These are phyloP conservation scores for Macaria notata DNA, from an alignment of 2,888 invertebrate species.

Conservation along the genomic window DNA sequence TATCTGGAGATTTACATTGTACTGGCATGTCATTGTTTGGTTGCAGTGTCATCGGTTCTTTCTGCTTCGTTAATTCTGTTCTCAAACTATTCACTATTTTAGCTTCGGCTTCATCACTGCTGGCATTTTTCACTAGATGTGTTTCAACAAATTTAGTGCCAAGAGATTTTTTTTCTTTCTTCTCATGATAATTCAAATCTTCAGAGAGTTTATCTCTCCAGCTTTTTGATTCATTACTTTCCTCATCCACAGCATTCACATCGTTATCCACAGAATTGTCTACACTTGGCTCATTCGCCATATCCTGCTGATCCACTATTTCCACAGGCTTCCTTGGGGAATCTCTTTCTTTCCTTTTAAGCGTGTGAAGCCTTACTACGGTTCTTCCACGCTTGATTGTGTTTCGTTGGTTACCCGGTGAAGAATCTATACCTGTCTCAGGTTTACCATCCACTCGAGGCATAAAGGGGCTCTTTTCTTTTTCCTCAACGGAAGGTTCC, in stretches of 20 bases:
- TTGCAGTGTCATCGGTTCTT: constrained; percentile 31
- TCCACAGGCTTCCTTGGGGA: constrained; percentile 66
- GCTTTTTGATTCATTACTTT: constrained; percentile 38
- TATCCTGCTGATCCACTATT: constrained; percentile 36
- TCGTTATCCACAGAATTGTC: constrained; percentile 21
- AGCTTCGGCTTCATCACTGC: constrained; percentile 50
- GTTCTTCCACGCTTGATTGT: constrained; percentile 88
- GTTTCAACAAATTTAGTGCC: constrained; percentile 90
- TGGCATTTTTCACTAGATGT: constrained; percentile 84
- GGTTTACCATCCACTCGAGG: constrained; percentile 73
- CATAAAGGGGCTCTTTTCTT: constrained; percentile 68
- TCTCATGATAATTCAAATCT: constrained; percentile 75
- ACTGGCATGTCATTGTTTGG: constrained; percentile 24
- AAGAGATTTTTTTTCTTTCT: constrained; percentile 84
- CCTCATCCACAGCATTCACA: constrained; percentile 23
- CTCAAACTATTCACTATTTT: constrained; percentile 26
- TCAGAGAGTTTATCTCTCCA: constrained; percentile 86
- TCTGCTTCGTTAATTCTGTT: constrained; percentile 28
- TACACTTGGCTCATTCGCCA: constrained; percentile 15
- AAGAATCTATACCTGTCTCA: constrained; percentile 68
- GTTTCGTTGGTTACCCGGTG: constrained; percentile 67
- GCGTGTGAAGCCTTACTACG: constrained; percentile 88
- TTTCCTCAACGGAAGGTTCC: constrained; percentile 50
- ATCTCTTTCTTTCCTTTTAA: constrained; percentile 76
- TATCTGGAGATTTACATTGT: constrained; percentile 57